Evolutionary conservation across 64 coral and sea anemone species (phyloP).

Genomic region (Actinia tenebrosa): DNA sequence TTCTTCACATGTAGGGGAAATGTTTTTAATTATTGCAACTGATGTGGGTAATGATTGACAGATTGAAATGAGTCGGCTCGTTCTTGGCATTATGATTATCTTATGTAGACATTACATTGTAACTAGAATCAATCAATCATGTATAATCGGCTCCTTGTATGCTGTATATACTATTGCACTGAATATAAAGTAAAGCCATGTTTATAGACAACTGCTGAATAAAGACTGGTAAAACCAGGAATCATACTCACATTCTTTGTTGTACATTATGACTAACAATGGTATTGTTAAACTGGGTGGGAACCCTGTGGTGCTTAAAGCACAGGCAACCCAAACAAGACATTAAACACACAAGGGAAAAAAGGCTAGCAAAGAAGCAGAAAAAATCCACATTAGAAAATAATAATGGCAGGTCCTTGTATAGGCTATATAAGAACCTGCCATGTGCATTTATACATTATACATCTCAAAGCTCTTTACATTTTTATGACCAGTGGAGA

Average conservation of each 20-base stretch:
- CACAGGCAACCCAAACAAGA: neutral
- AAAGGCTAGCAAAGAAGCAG: neutral
- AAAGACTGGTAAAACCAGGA: slow-evolving; percentile 7
- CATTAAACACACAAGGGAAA: too few relatives aligned
- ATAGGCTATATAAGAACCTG: too few relatives aligned
- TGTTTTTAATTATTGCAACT: neutral
- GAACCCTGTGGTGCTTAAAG: neutral
- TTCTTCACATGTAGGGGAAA: neutral
- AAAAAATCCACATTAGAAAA: too few relatives aligned
- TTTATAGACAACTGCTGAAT: slow-evolving; percentile 10
- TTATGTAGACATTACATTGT: neutral
- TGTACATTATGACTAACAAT: neutral
- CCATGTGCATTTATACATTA: too few relatives aligned
- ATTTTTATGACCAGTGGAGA: too few relatives aligned
- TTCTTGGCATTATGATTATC: neutral
- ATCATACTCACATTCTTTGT: neutral
- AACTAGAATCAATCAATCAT: neutral
- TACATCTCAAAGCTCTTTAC: too few relatives aligned
- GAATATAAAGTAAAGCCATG: slow-evolving; percentile 14
- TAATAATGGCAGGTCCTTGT: too few relatives aligned
- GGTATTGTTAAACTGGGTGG: neutral
- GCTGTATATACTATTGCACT: slow-evolving; percentile 6
- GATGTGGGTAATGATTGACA: neutral
- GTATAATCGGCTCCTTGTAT: neutral
- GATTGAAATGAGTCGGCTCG: neutral